phyloP scores from a whole-genome alignment of 2,888 invertebrate species.

The Leptogaster cylindrica region DNA sequence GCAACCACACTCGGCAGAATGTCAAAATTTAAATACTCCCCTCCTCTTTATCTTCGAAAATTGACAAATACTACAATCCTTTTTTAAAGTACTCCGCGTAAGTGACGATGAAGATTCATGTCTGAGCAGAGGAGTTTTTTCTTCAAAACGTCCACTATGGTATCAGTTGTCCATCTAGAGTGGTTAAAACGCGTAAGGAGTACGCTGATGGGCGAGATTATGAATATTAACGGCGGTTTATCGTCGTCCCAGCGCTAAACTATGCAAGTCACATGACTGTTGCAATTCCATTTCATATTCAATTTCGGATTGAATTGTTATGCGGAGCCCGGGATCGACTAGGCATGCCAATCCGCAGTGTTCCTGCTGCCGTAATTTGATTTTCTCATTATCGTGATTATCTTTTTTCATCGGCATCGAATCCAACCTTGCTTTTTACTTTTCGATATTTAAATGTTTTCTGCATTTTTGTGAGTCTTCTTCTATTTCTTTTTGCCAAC shows the following conservation, averaged over 20 bases:
- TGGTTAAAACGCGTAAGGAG: too few relatives aligned
- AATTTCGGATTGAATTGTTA: constrained; percentile 31
- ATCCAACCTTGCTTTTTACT: too few relatives aligned
- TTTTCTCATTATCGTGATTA: neutral
- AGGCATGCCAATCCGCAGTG: constrained; percentile 29
- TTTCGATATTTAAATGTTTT: neutral
- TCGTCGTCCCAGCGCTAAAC: neutral
- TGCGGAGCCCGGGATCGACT: constrained; percentile 6
- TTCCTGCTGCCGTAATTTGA: neutral
- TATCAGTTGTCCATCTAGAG: too few relatives aligned
- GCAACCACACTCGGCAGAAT: too few relatives aligned
- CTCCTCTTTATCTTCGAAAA: too few relatives aligned
- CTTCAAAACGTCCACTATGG: too few relatives aligned
- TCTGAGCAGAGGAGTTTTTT: too few relatives aligned
- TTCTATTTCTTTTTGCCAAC: neutral
- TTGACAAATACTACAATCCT: too few relatives aligned
- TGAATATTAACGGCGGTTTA: constrained; percentile 20
- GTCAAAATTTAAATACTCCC: too few relatives aligned
- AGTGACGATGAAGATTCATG: too few relatives aligned
- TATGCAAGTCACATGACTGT: constrained; percentile 37
- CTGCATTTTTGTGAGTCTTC: neutral
- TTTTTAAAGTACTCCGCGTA: too few relatives aligned
- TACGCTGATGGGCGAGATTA: constrained; percentile 4
- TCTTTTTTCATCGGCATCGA: neutral
- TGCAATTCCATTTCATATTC: constrained; percentile 33